phyloP scores from a whole-genome alignment of 2,888 invertebrate genomes.

The Cancer borealis region DNA sequence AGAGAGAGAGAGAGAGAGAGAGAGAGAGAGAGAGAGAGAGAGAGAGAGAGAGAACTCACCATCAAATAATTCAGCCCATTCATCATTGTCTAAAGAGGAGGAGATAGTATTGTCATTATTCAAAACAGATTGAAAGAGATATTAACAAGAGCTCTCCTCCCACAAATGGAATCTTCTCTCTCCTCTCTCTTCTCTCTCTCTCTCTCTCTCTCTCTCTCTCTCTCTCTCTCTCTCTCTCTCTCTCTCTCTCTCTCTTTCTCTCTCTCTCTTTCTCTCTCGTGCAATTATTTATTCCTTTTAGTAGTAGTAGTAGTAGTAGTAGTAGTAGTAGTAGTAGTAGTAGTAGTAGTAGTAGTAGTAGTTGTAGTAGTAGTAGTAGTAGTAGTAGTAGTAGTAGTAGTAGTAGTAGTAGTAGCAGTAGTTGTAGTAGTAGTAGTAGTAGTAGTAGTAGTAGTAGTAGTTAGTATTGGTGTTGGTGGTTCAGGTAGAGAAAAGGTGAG shows the following conservation, averaged over 20 bases:
- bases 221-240: conserved; percentile 47
- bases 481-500: too few species aligned
- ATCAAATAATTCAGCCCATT: not conserved
- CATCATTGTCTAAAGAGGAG: not conserved
- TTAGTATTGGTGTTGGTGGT: too few species aligned
- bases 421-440: too few species aligned
- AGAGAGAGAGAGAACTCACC: not conserved
- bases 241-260: conserved; percentile 41
- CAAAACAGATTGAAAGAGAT: conserved; percentile 24
- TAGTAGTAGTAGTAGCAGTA: too few species aligned
- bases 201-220: conserved; percentile 50
- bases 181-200: conserved; percentile 46
- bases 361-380: too few species aligned
- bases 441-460: too few species aligned
- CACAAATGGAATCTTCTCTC: not conserved
- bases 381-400: too few species aligned
- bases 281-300: not conserved
- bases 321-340: too few species aligned
- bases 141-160: conserved; percentile 17
- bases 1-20: conserved; percentile 24
- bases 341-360: too few species aligned
- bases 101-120: conserved; percentile 6
- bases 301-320: too few species aligned
- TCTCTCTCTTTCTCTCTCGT: not conserved
- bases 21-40: conserved; percentile 10